Conservation (phyloP, 1,140 invertebrate genomes). For the Zaprionus inermis region DNA sequence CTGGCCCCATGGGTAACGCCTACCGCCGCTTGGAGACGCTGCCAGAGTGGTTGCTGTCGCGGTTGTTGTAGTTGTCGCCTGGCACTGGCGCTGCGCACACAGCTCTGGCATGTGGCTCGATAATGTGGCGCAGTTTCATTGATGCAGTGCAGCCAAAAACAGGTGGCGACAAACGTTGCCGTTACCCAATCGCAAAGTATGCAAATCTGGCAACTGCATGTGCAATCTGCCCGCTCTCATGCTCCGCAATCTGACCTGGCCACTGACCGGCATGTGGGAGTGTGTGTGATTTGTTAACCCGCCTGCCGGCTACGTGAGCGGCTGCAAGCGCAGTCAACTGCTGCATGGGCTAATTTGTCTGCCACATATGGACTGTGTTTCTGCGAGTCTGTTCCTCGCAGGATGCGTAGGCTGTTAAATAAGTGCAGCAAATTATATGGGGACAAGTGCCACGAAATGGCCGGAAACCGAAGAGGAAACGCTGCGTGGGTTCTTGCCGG, state of each 20-base stretch:
- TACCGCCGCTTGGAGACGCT: constrained; percentile 34
- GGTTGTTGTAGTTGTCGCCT: neutral
- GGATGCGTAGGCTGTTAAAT: constrained; percentile 73
- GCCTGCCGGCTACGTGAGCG: constrained; percentile 20
- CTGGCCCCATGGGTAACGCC: constrained; percentile 61
- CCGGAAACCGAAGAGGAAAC: constrained; percentile 66
- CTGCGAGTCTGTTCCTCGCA: constrained; percentile 30
- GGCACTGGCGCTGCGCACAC: too few species aligned
- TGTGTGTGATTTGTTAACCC: constrained; percentile 30
- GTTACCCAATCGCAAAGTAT: constrained; percentile 60
- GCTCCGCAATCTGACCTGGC: constrained; percentile 64
- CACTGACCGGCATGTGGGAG: constrained; percentile 33
- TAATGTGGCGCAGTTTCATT: constrained; percentile 52
- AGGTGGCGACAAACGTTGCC: constrained; percentile 35
- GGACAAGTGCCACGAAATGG: constrained; percentile 61
- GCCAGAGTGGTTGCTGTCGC: neutral
- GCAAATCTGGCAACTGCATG: constrained; percentile 67
- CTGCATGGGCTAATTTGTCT: constrained; percentile 62
- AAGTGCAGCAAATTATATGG: constrained; percentile 81
- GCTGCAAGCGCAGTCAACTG: constrained; percentile 29
- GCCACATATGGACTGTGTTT: constrained; percentile 8
- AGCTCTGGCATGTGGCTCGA: constrained; percentile 8
- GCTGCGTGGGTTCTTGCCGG: constrained; percentile 51
- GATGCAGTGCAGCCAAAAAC: constrained; percentile 37
- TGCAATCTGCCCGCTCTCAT: constrained; percentile 67